Base-by-base conservation (phyloP, 1,140 invertebrate genomes). In the Orussus abietinus region DNA sequence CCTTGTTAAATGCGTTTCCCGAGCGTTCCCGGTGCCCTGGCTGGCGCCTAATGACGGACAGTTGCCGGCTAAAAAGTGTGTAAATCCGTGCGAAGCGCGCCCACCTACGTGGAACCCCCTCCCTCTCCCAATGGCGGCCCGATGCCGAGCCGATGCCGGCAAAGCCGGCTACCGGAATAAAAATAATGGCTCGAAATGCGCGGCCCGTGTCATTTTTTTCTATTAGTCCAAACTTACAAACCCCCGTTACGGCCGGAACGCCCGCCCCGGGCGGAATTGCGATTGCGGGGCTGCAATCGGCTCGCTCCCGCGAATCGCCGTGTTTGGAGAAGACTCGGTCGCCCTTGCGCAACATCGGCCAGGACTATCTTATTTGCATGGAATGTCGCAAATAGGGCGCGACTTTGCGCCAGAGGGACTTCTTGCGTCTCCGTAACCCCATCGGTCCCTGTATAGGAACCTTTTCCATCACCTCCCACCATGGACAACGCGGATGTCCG, bases 1-100 rank as follows among this genome's bases (percentile, higher is more conserved):
- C 66, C 69, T 73, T 71, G 70, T 73, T 72, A 70, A 68, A 71
- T 66, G 64, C 67, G 58, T 71, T 71, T 71, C 52, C 61, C 60
- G 53, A 45, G 40, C 45, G 42, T 49, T 47, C 45, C 52, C 51
- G 45, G 31, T 42, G 13, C 35, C 37, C 21, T 18, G 12, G 26
- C 47, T 47, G 46, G 46, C 66, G 61, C 64, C 67, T 71, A 72
- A 72, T 71, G 68, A 72, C 63, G 69, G 68, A 69, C 66, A 70
- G 66, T 70, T 68, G 60, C 60, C 57, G 49, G 53, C 51, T 47
- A 69, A 71, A 70, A 67, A 61, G 57, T 57, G 53, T 62, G 58
- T 62, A 58, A 62, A 63, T 63, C 59, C 58, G 60, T 44, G 57
- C 54, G 55, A 34, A 43, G 41, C 36, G 37, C 40, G 36, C 20